phyloP scores from a whole-genome alignment of 2,797 vertebrate genomes.

The Pseudotriccus pelzelni region DNA sequence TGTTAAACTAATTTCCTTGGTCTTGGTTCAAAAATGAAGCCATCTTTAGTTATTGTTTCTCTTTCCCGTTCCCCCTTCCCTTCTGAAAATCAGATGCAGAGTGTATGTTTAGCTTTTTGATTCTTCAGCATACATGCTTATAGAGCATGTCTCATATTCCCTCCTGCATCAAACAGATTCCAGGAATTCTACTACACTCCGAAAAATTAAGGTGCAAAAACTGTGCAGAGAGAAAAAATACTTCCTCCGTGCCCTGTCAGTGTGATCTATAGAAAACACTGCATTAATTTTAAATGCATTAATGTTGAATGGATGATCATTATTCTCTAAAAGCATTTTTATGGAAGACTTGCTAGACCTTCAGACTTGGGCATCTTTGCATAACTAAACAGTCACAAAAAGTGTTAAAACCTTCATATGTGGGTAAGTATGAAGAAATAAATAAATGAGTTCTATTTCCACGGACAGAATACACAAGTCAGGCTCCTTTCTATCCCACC shows the following conservation, averaged over 20 bases:
- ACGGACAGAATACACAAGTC: not conserved
- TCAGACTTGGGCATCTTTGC: not conserved
- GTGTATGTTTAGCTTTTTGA: not conserved
- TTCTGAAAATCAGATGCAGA: not conserved
- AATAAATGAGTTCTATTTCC: not conserved
- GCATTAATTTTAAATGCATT: not conserved
- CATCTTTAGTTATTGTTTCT: not conserved
- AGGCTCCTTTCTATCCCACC: not conserved
- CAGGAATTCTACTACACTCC: not conserved
- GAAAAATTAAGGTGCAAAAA: not conserved
- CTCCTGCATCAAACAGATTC: not conserved
- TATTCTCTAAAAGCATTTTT: not conserved
- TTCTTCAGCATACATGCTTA: not conserved
- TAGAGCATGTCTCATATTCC: not conserved
- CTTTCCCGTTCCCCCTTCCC: not conserved
- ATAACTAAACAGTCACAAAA: not conserved
- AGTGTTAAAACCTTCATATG: not conserved
- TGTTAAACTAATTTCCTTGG: slow-evolving; percentile 7
- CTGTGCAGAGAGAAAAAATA: not conserved
- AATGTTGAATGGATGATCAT: not conserved
- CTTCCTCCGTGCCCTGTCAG: not conserved
- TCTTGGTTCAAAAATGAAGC: slow-evolving; percentile 7
- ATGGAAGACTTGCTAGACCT: not conserved
- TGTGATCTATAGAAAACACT: not conserved
- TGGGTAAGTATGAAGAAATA: not conserved